Base-by-base conservation (phyloP, 2,113 vertebrate genomes). In the Tylochromis polylepis region DNA sequence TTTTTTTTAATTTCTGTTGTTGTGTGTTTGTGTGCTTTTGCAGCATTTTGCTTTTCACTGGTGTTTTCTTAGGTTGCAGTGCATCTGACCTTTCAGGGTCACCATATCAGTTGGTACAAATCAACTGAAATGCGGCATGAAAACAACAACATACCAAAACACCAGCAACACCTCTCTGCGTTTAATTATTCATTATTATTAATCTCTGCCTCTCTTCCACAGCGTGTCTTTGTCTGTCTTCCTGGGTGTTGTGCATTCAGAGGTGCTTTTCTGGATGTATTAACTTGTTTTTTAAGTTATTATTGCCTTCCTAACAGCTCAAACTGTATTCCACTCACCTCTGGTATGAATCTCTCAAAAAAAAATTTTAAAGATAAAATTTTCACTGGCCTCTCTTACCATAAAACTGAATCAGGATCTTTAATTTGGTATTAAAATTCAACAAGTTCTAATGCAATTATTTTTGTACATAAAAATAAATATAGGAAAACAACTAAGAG, bases 351-450 rank as follows among this genome's bases (percentile, higher is more conserved):
- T 65, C 60, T 38, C 60, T 65, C 31, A 65, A 38, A 29, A 29
- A 29, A 29, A 29, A 4, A 0, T 12, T 12, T 65, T 36, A 65
- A 65, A 36, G 31, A 36, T 3, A 36, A 60, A 38, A n/a, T 5
- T 11, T 65, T 65, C 34, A 38, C 20, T 65, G n/a, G 60, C 6
- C 20, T 65, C 34, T 65, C 6, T 65, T 38, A 38, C 20, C 34
- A 22, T 67, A 20, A 67, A 38, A 14, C 43, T 46, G 14, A 46
- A 46, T 46, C 12, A 46, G 41, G 41, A 43, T 43, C 12, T 43
- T 43, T 43, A 43, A 46, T 15, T 5, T 46, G 12, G 43, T 46
- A 46, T 46, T 46, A 46, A 46, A 15, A 46, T 5, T 43, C 2
- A 14, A 43, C 11, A 43, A 46, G 43, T 15, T 14, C 43, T 46